A percentile compares a stretch with the other conserved stretches of the same genome.
phyloP scores from a whole-genome alignment of 2,888 invertebrate genomes.

The Glyphotaelius pellucidus region DNA sequence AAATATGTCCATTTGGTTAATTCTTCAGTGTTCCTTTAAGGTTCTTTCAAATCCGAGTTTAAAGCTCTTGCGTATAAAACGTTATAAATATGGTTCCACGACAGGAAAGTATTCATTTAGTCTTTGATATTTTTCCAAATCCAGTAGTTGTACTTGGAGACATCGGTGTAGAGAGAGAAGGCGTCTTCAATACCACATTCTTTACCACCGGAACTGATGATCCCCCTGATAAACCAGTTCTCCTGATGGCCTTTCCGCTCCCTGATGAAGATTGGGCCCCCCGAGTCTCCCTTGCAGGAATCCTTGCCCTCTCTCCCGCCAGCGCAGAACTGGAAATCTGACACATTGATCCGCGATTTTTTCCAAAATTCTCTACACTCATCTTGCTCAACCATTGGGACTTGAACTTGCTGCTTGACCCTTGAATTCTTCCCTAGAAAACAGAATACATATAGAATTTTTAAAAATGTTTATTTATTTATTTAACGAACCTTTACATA shows the following conservation, averaged over 20 bases:
- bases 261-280: constrained; percentile 66
- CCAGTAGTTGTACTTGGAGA: constrained; percentile 78
- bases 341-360: neutral
- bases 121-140: constrained; percentile 72
- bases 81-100: neutral
- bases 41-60: neutral
- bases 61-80: neutral
- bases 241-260: constrained; percentile 68
- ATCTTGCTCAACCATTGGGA: neutral
- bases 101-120: neutral
- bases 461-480: no score
- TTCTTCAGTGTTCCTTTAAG: neutral
- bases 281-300: neutral
- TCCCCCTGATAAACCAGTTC: constrained; percentile 75
- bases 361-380: neutral
- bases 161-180: constrained; percentile 82
- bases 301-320: neutral
- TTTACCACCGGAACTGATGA: constrained; percentile 81
- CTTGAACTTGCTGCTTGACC: neutral
- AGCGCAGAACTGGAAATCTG: neutral
- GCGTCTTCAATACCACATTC: constrained; percentile 79
- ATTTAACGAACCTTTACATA: neutral
- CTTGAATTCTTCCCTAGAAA: neutral
- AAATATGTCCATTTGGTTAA: neutral
- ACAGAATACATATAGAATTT: neutral